A percentile compares a stretch with the other conserved stretches of the same genome.
Conservation (phyloP, 2,888 invertebrate species). For the Pseudococcus viburni region DNA sequence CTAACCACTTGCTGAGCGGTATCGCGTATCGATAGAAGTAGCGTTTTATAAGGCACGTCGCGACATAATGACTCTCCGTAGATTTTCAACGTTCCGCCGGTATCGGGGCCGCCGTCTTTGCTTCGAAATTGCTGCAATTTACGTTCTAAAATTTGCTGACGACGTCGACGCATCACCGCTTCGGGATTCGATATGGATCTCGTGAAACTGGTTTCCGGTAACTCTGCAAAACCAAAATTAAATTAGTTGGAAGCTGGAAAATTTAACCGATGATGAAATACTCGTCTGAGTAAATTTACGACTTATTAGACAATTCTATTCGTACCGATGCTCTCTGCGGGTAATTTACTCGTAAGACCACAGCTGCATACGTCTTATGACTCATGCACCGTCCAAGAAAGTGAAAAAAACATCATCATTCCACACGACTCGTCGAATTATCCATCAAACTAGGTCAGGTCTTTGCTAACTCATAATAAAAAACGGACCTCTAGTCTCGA, state of each 20-base stretch:
- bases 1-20: slow-evolving; percentile 92
- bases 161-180: slow-evolving; percentile 96
- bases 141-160: slow-evolving; percentile 96
- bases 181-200: slow-evolving; percentile 99
- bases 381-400: not conserved
- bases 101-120: slow-evolving; percentile 95
- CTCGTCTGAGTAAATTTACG: not conserved
- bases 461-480: not conserved
- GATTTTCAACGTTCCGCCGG: slow-evolving; percentile 91
- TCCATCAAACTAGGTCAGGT: not conserved
- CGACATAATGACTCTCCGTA: slow-evolving; percentile 97
- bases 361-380: not conserved
- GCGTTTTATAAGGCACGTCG: slow-evolving; percentile 98
- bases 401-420: not conserved
- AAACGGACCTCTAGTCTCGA: not conserved
- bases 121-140: slow-evolving; percentile 96
- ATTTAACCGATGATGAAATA: not conserved
- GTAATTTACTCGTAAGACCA: not conserved
- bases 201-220: slow-evolving; percentile 98
- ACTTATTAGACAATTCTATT: not conserved
- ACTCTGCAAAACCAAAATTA: slow-evolving; percentile 75
- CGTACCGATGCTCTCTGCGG: not conserved
- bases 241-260: not conserved
- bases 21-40: slow-evolving; percentile 93
- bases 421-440: not conserved